A percentile compares a stretch with the other conserved stretches of the same genome.
phyloP scores from a whole-genome alignment of 2,888 invertebrate species.

The Prenolepis imparis region DNA sequence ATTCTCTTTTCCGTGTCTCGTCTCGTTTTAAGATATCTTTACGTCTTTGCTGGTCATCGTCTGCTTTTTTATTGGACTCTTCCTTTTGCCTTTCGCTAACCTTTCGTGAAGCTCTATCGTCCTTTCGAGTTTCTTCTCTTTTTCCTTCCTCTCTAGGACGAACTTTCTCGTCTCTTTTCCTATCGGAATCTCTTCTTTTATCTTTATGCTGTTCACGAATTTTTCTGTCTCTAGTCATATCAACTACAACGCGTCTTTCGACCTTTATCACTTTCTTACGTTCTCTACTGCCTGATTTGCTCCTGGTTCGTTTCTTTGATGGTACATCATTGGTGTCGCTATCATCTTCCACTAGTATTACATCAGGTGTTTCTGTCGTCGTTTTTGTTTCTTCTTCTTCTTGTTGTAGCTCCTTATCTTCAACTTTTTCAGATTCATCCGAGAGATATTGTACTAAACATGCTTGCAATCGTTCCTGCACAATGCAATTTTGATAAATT shows the following conservation, averaged over 20 bases:
- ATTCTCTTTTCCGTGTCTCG: slow-evolving; percentile 84
- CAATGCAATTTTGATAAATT: slow-evolving; percentile 5
- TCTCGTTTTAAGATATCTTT: slow-evolving; percentile 84
- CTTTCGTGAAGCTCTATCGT: slow-evolving; percentile 86
- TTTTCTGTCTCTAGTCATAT: slow-evolving; percentile 82
- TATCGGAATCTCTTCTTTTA: slow-evolving; percentile 79
- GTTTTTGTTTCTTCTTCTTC: slow-evolving; percentile 85
- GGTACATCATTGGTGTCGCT: slow-evolving; percentile 88
- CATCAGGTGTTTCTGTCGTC: slow-evolving; percentile 87
- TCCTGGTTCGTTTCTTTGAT: slow-evolving; percentile 85
- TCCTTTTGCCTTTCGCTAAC: slow-evolving; percentile 84
- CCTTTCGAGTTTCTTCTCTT: slow-evolving; percentile 84
- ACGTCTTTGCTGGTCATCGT: slow-evolving; percentile 83
- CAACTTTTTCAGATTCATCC: slow-evolving; percentile 89
- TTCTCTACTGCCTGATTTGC: slow-evolving; percentile 82
- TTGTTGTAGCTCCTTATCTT: slow-evolving; percentile 79
- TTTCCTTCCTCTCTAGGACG: slow-evolving; percentile 78
- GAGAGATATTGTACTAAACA: slow-evolving; percentile 91
- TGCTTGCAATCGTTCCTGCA: slow-evolving; percentile 90
- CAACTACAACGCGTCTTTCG: slow-evolving; percentile 83
- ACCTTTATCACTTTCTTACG: slow-evolving; percentile 80
- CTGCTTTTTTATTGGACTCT: slow-evolving; percentile 79
- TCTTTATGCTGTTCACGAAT: slow-evolving; percentile 79
- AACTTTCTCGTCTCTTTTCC: slow-evolving; percentile 80
- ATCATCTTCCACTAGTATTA: slow-evolving; percentile 90